Evolutionary conservation across 2,797 vertebrate species (phyloP).

Genomic region (Acipenser transmontanus): DNA sequence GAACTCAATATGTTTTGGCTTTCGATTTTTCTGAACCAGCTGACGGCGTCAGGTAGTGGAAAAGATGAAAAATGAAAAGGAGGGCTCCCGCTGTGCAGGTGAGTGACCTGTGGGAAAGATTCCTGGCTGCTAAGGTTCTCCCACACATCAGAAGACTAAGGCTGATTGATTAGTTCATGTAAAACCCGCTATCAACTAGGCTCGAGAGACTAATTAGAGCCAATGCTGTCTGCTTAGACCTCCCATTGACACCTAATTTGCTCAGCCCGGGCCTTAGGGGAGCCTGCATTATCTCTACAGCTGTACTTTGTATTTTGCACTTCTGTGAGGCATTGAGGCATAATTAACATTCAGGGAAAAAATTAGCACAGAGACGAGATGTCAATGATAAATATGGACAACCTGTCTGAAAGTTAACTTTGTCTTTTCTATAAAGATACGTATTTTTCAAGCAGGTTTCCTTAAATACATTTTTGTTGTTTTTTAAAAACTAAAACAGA

Average conservation of each 20-base stretch:
- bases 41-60: constrained; percentile 64
- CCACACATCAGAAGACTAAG: constrained; percentile 67
- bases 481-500: no score
- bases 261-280: constrained; percentile 75
- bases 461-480: no score
- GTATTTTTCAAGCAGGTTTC: no score
- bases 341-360: neutral
- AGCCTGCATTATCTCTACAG: constrained; percentile 77
- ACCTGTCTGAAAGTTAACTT: neutral
- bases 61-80: constrained; percentile 71
- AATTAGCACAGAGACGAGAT: neutral
- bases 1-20: constrained; percentile 66
- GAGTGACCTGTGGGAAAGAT: constrained; percentile 75
- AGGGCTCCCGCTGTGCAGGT: constrained; percentile 66
- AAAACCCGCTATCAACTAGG: constrained; percentile 73
- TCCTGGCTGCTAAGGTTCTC: constrained; percentile 68
- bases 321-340: neutral
- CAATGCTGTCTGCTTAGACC: constrained; percentile 71
- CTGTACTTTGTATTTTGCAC: constrained; percentile 42
- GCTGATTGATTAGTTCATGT: constrained; percentile 80
- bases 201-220: constrained; percentile 80
- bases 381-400: neutral
- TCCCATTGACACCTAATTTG: constrained; percentile 82
- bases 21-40: constrained; percentile 67
- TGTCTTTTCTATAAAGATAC: no score